Percentiles rank a stretch among this genome's conserved stretches.
phyloP scores from a whole-genome alignment of 2,113 vertebrate genomes.

The Grammomys surdaster region DNA sequence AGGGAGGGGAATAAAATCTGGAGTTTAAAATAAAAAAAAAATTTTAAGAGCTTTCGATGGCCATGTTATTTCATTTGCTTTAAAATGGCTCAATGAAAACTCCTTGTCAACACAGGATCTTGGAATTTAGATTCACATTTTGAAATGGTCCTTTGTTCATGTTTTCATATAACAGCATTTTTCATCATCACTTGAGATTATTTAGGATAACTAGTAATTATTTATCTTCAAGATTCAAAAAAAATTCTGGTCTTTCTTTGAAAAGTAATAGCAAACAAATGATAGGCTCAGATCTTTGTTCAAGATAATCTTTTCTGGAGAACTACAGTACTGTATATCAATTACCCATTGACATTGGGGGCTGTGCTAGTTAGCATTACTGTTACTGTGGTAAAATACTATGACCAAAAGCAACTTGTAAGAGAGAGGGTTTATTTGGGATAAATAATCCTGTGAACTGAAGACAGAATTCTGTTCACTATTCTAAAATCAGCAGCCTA shows the following conservation, averaged over 20 bases:
- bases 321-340: not conserved
- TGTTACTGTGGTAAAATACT: not conserved
- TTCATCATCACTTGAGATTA: not conserved
- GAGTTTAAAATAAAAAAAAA: no score
- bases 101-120: not conserved
- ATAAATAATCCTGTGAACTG: not conserved
- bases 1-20: no score
- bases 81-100: slow-evolving; percentile 39
- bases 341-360: not conserved
- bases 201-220: not conserved
- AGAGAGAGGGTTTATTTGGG: not conserved
- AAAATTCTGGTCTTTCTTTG: not conserved
- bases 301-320: not conserved
- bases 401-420: not conserved
- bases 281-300: not conserved
- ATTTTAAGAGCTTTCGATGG: not conserved
- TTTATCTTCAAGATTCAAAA: not conserved
- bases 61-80: slow-evolving; percentile 30
- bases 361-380: not conserved
- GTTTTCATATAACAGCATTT: not conserved
- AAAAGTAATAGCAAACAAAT: not conserved
- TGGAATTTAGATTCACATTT: not conserved
- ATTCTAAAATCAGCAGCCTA: slow-evolving; percentile 1
- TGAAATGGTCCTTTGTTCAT: not conserved
- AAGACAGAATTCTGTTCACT: not conserved